phyloP scores from a whole-genome alignment of 2,797 vertebrate genomes.

The Ceryle rudis region DNA sequence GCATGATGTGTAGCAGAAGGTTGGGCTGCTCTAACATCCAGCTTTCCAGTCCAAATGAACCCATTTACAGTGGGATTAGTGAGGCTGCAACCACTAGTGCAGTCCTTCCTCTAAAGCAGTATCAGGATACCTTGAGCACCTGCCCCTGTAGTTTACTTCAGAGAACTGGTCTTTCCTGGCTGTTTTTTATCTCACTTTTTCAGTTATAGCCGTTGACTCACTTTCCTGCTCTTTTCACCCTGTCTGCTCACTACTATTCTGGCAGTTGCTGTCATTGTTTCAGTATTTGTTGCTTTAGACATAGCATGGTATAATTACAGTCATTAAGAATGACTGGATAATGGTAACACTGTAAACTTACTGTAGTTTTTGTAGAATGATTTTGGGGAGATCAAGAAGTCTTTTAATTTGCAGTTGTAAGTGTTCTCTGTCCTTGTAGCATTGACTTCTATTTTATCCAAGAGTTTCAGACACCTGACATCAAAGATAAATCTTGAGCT shows the following conservation, averaged over 20 bases:
- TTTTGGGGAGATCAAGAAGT: neutral
- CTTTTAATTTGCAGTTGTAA: neutral
- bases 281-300: neutral
- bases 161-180: neutral
- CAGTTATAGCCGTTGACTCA: constrained; percentile 16
- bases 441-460: neutral
- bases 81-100: too few relatives aligned
- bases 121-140: neutral
- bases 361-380: neutral
- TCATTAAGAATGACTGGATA: neutral
- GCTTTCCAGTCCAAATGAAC: too few relatives aligned
- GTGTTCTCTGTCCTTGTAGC: neutral
- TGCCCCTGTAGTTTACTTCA: neutral
- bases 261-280: neutral
- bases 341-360: neutral
- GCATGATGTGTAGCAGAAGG: too few relatives aligned
- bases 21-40: too few relatives aligned
- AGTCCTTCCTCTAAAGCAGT: neutral
- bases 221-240: constrained; percentile 39
- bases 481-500: neutral
- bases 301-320: neutral
- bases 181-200: neutral
- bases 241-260: neutral
- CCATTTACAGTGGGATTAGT: too few relatives aligned
- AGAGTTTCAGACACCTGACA: neutral